Base-by-base conservation (phyloP, 30 jellyfish, hydroid and myxozoan genomes). In the Hydractinia symbiolongicarpus region DNA sequence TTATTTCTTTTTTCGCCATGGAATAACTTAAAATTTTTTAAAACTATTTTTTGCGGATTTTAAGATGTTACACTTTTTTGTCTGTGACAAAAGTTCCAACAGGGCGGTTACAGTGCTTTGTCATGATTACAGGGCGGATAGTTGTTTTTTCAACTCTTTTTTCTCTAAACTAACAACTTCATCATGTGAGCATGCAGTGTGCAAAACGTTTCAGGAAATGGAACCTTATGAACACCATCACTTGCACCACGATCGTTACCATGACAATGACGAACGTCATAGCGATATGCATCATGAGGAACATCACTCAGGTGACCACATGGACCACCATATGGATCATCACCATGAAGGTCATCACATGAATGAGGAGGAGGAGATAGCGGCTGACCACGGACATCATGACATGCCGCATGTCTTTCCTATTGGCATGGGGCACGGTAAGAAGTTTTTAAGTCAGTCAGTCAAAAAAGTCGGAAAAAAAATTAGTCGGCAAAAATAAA, bases 401-500 rank as follows among this genome's bases (percentile, higher is more conserved):
- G 60, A 71, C 67, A 71, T 71, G 80, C 80, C 80, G 51, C 80
- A 71, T 19, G 56, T 71, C 30, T 71, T 71, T 71, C 80, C 80
- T 19, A 53, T 71, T 71, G 80, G 80, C n/a, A n/a, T 71, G 67
- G 17, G 60, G 4, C 80, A 71, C 54, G 60, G 17, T 11, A 17
- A 17, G 17, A 58, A 11, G 69, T 17, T 11, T 58, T 13, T 13
- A 58, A 17, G 69, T 58, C 16, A 58, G 69, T 58, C 69, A 11
- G 19, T 1, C 1, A 30, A 30, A 30, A 30, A 30, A 30, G 44
- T 30, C 44, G 44, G 44, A 1, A 30, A 30, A 30, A 30, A 30
- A 30, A 30, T 30, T 30, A 30, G 44, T 30, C 44, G 44, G 44
- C 44, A 30, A 30, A 30, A 30, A 30, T 30, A 30, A 30, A 30